phyloP scores from a whole-genome alignment of 2,888 invertebrate genomes.

The Allygus modestus region DNA sequence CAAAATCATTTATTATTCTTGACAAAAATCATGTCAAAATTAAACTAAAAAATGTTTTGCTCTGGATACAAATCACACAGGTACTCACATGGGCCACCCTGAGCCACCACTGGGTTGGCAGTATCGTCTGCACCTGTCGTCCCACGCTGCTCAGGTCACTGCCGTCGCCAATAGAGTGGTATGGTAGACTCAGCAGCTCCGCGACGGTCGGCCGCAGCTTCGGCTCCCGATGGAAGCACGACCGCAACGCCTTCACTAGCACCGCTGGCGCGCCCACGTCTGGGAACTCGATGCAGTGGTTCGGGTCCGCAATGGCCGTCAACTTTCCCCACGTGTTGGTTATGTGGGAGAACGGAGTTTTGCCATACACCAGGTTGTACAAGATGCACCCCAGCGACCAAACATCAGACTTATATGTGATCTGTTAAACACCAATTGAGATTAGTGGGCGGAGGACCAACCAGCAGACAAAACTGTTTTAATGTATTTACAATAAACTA shows the following conservation, averaged over 20 bases:
- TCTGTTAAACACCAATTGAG: conserved; percentile 76
- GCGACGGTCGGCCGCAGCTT: conserved; percentile 85
- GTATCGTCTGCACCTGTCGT: conserved; percentile 24
- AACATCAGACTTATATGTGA: conserved; percentile 95
- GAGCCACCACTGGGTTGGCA: conserved; percentile 38
- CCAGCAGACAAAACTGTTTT: not conserved
- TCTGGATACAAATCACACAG: too few relatives aligned
- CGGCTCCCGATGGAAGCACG: conserved; percentile 86
- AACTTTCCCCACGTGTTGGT: conserved; percentile 84
- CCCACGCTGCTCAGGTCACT: conserved; percentile 48
- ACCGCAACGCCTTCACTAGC: conserved; percentile 81
- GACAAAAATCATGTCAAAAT: too few relatives aligned
- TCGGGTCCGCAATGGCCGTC: conserved; percentile 86
- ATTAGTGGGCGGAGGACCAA: not conserved
- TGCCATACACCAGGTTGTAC: conserved; percentile 93
- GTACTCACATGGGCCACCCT: conserved; percentile 51
- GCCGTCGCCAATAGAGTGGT: conserved; percentile 68
- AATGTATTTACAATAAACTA: conserved; percentile 76
- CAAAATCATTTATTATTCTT: too few relatives aligned
- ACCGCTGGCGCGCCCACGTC: conserved; percentile 76
- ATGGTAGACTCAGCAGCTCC: conserved; percentile 81
- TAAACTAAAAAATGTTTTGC: too few relatives aligned
- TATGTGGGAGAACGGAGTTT: conserved; percentile 94
- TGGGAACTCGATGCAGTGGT: conserved; percentile 86
- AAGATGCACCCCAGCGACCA: conserved; percentile 99